Conservation (phyloP, 2,113 vertebrate genomes). For the Lepisosteus osseus region DNA sequence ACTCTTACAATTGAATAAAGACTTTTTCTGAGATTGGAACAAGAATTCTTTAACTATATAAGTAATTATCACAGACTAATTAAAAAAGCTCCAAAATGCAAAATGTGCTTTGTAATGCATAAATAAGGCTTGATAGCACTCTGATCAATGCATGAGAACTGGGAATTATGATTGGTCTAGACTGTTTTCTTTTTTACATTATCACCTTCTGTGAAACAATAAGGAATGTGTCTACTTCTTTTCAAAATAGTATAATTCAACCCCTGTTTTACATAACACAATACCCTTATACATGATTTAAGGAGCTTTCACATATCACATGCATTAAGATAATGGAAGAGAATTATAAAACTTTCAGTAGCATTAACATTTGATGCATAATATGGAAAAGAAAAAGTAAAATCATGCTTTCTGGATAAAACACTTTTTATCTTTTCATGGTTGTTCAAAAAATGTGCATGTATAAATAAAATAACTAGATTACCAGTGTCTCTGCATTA, state of each 20-base stretch:
- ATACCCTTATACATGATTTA: slow-evolving; percentile 70
- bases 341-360: slow-evolving; percentile 64
- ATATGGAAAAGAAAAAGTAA: slow-evolving; percentile 50
- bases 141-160: slow-evolving; percentile 29
- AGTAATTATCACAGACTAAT: too few relatives aligned
- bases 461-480: slow-evolving; percentile 41
- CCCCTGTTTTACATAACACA: slow-evolving; percentile 59
- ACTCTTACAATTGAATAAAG: too few relatives aligned
- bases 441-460: slow-evolving; percentile 42
- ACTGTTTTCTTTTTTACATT: slow-evolving; percentile 18
- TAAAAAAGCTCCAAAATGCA: too few relatives aligned
- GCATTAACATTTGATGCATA: slow-evolving; percentile 70
- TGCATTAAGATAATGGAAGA: slow-evolving; percentile 66
- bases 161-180: slow-evolving; percentile 40
- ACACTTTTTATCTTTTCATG: slow-evolving; percentile 28
- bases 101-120: too few relatives aligned
- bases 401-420: slow-evolving; percentile 38
- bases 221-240: slow-evolving; percentile 35
- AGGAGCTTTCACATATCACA: slow-evolving; percentile 48
- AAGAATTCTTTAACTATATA: too few relatives aligned
- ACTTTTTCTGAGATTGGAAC: too few relatives aligned
- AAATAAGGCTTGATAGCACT: too few relatives aligned
- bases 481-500: slow-evolving; percentile 43
- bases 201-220: slow-evolving; percentile 35
- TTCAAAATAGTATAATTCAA: slow-evolving; percentile 37